phyloP scores from a whole-genome alignment of 2,113 vertebrate species.

The Dipodomys merriami region DNA sequence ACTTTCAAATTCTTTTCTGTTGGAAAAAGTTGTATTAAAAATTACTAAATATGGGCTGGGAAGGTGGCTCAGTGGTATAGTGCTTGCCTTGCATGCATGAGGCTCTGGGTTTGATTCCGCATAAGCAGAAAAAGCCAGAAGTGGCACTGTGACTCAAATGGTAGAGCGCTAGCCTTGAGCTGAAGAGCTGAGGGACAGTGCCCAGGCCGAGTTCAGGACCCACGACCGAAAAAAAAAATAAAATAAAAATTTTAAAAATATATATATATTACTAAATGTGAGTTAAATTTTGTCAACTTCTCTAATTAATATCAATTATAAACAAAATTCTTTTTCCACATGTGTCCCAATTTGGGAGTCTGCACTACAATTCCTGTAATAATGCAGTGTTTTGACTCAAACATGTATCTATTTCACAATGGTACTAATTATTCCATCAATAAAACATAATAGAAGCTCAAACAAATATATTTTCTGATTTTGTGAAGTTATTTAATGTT shows the following conservation, averaged over 20 bases:
- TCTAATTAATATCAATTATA: conserved; percentile 48
- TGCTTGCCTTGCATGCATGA: no score
- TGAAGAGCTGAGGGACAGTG: no score
- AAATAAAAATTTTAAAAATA: no score
- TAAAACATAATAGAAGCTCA: not conserved
- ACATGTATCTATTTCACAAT: not conserved
- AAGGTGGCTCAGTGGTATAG: no score
- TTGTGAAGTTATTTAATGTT: not conserved
- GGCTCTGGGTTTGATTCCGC: no score
- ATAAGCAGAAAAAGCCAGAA: no score
- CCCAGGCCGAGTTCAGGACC: no score
- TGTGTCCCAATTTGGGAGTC: not conserved
- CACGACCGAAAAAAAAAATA: no score
- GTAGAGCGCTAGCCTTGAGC: no score
- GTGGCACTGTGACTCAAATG: no score
- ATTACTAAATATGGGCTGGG: not conserved
- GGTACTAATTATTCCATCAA: not conserved
- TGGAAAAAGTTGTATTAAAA: not conserved
- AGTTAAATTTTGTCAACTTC: conserved; percentile 28
- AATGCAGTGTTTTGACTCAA: conserved; percentile 2
- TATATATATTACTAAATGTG: not conserved
- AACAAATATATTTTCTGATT: conserved; percentile 27
- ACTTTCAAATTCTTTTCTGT: not conserved
- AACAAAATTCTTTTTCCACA: not conserved
- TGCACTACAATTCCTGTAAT: conserved; percentile 6